Base-by-base conservation (phyloP, 2,113 vertebrate genomes). In the Neogobius melanostomus region DNA sequence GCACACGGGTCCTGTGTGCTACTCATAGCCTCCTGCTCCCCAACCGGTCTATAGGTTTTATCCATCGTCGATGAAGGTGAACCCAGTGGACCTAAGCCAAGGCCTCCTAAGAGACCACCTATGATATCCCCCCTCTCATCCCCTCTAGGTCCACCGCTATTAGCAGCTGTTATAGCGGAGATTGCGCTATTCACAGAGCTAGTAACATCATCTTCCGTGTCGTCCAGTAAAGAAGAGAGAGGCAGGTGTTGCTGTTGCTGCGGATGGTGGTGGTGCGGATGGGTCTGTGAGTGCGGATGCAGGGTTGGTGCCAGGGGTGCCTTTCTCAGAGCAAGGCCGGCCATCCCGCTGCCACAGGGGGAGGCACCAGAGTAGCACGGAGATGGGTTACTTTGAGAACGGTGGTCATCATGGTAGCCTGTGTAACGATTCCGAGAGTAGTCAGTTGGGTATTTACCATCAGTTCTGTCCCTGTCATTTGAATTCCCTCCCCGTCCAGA, bases 201-300 rank as follows among this genome's bases (percentile, higher is more conserved):
- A 70, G 92, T 93, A 63, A 93, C 93, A 88, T 94, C 93, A 79
- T 94, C 93, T 89, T 94, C 93, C 59, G 93, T 91, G 80, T 94
- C 93, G 75, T 94, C 93, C 81, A 94, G 88, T 49, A 94, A 90
- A 69, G 93, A 93, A 61, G 93, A 94, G 54, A 94, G 91, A 64
- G 93, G 93, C 79, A 94, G 89, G 80, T 94, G 93, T 73, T 91
- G 90, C 75, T 91, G 93, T 73, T 91, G 92, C 68, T 91, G 91
- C 46, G 87, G 92, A 56, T 93, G 93, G 62, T 93, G 93, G 62
- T 92, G 93, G 70, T 91, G 92, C 82, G 92, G 92, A 85, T 92
- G 93, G 89, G 81, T 90, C 88, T 92, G 93, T 80, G 92, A 90
- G 82, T 94, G 93, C 67, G 93, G 93, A 86, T 93, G 93, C 80